These are phyloP conservation scores for Nomia melanderi DNA, from an alignment of 1,140 invertebrate genomes.

Conservation along the genomic window DNA sequence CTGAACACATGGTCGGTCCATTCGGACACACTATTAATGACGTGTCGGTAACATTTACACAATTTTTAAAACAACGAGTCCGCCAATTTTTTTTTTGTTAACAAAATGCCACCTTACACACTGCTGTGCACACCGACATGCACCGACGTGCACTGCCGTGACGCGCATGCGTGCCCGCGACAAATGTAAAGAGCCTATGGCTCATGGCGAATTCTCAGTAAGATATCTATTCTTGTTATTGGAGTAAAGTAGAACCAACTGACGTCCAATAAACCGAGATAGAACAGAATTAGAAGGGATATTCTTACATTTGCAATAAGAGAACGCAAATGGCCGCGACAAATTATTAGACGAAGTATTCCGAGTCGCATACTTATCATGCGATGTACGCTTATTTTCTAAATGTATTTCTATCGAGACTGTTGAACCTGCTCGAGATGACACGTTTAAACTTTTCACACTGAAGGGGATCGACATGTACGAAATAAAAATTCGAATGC, in stretches of 20 bases:
- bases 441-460: conserved; percentile 3
- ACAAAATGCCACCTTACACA: conserved; percentile 55
- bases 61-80: conserved; percentile 39
- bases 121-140: conserved; percentile 49
- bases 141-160: conserved; percentile 41
- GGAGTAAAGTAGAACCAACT: conserved; percentile 27
- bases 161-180: conserved; percentile 41
- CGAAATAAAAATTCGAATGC: neutral
- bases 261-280: conserved; percentile 28
- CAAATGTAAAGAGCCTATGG: conserved; percentile 20
- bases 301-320: conserved; percentile 38
- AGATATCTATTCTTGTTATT: conserved; percentile 47
- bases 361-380: neutral
- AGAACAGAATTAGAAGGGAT: conserved; percentile 42
- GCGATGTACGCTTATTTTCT: conserved; percentile 1
- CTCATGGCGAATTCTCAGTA: conserved; percentile 47
- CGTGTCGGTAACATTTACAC: conserved; percentile 17
- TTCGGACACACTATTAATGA: conserved; percentile 5
- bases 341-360: conserved; percentile 35
- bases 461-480: neutral
- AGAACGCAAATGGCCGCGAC: conserved; percentile 5
- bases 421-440: conserved; percentile 2
- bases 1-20: neutral
- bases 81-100: conserved; percentile 44
- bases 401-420: conserved; percentile 2